A percentile compares a stretch with the other conserved stretches of the same genome.
phyloP scores from a whole-genome alignment of 2,113 vertebrate genomes.

The Corythornis cristatus region DNA sequence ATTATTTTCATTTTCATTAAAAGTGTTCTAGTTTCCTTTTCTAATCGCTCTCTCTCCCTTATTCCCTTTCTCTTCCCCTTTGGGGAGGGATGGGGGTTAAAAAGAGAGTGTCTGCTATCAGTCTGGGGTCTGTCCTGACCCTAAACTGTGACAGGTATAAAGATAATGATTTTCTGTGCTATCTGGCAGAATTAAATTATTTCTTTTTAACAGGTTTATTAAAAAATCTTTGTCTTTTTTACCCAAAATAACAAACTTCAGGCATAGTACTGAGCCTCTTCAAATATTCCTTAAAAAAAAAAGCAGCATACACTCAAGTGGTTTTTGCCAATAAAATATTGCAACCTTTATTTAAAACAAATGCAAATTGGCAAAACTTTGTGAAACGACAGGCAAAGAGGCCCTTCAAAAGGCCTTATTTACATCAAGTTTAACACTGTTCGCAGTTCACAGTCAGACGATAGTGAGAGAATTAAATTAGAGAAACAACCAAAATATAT shows the following conservation, averaged over 20 bases:
- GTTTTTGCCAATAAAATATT: conserved; percentile 82
- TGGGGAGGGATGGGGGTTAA: no score
- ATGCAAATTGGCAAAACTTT: conserved; percentile 79
- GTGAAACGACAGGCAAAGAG: conserved; percentile 77
- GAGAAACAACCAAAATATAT: conserved; percentile 90
- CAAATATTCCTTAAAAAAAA: background rate
- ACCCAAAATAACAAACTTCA: background rate
- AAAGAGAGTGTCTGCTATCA: no score
- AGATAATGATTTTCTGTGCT: background rate
- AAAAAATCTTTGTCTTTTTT: background rate
- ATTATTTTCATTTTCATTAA: no score
- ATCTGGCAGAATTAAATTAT: background rate
- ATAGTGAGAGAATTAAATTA: conserved; percentile 96
- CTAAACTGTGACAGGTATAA: background rate
- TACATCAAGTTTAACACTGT: conserved; percentile 99
- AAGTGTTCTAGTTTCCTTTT: no score
- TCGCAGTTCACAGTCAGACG: conserved; percentile 99
- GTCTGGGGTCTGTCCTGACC: no score
- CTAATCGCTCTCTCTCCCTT: no score
- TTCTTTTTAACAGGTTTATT: background rate
- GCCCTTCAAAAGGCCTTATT: conserved; percentile 82
- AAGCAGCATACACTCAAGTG: background rate
- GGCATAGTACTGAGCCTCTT: background rate
- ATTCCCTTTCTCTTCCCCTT: no score
- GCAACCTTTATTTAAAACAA: conserved; percentile 84